These are phyloP conservation scores for Eurytoma adleriae DNA, from an alignment of 2,888 invertebrate genomes.

Conservation along the genomic window DNA sequence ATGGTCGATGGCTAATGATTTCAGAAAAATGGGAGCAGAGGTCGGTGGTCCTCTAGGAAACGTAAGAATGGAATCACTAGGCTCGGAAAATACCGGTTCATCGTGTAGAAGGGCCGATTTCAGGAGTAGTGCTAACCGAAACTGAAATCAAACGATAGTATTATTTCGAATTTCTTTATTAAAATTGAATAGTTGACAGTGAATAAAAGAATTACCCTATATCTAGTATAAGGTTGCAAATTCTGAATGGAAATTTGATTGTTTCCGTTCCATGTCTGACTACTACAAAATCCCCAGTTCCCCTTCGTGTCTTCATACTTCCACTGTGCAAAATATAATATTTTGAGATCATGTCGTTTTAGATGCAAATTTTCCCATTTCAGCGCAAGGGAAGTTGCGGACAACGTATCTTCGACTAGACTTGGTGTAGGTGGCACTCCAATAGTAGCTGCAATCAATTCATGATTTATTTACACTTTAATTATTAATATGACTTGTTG, in stretches of 20 bases:
- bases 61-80: slow-evolving; percentile 87
- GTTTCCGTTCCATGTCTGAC: slow-evolving; percentile 83
- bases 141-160: slow-evolving; percentile 79
- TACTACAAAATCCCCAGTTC: slow-evolving; percentile 90
- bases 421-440: slow-evolving; percentile 86
- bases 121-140: slow-evolving; percentile 89
- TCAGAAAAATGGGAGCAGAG: slow-evolving; percentile 86
- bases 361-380: slow-evolving; percentile 81
- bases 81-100: slow-evolving; percentile 84
- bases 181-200: not conserved
- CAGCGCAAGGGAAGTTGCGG: slow-evolving; percentile 87
- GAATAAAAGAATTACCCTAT: slow-evolving; percentile 80
- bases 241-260: slow-evolving; percentile 85
- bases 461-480: not conserved
- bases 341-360: slow-evolving; percentile 76
- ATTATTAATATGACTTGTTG: not conserved
- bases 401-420: slow-evolving; percentile 86
- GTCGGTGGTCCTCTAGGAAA: slow-evolving; percentile 85
- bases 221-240: slow-evolving; percentile 92
- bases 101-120: slow-evolving; percentile 79
- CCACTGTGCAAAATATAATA: slow-evolving; percentile 85
- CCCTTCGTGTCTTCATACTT: slow-evolving; percentile 82
- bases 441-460: slow-evolving; percentile 78
- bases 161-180: not conserved
- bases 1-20: slow-evolving; percentile 88